phyloP scores from a whole-genome alignment of 2,113 vertebrate genomes.

The Protobothrops flavoviridis region DNA sequence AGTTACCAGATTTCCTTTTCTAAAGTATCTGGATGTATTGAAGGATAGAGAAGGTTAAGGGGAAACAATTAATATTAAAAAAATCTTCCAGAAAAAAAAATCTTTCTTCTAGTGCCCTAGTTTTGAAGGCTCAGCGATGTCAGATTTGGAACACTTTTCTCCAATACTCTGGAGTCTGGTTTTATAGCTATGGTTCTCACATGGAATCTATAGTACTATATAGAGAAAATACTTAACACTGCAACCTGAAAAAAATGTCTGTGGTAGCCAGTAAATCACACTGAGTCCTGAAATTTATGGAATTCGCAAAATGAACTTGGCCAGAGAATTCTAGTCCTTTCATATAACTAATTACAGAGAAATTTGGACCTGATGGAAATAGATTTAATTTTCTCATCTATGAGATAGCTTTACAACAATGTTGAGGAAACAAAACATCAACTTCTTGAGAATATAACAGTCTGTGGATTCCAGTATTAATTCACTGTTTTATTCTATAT shows the following conservation, averaged over 20 bases:
- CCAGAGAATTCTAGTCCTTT: background rate
- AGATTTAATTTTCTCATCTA: background rate
- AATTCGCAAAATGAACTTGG: background rate
- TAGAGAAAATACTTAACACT: background rate
- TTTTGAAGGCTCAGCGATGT: background rate
- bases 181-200: background rate
- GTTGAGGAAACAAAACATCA: background rate
- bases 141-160: background rate
- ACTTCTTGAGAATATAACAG: background rate
- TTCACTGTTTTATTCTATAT: fast-evolving
- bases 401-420: background rate
- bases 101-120: background rate
- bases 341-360: background rate
- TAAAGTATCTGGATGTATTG: background rate
- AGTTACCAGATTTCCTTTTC: background rate
- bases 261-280: background rate
- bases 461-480: too few species aligned
- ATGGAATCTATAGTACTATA: background rate
- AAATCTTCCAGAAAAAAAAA: background rate
- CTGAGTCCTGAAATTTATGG: background rate
- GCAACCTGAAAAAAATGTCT: background rate
- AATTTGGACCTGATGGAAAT: background rate
- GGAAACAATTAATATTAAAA: background rate
- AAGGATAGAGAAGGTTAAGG: background rate
- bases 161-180: background rate